A percentile compares a stretch with the other conserved stretches of the same genome.
Evolutionary conservation across 2,113 vertebrate genomes (phyloP).

Genomic region (Antennarius striatus): DNA sequence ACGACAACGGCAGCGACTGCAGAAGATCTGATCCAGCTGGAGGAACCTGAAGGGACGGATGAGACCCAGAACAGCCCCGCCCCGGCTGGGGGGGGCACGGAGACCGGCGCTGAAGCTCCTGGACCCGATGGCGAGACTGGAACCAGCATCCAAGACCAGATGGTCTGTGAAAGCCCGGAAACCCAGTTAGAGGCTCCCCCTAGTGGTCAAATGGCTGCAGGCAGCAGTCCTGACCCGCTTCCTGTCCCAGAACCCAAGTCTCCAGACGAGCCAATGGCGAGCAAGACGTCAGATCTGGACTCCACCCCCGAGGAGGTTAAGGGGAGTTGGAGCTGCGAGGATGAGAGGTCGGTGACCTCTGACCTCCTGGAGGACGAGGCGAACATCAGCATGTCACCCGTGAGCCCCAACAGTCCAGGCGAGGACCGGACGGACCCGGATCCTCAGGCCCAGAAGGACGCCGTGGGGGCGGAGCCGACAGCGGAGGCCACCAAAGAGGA

Average conservation of each 20-base stretch:
- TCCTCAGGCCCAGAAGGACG: not conserved
- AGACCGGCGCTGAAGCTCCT: slow-evolving; percentile 2
- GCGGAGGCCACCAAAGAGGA: slow-evolving; percentile 11
- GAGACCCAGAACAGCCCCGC: not conserved
- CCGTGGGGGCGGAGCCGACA: not conserved
- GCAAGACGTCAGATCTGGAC: slow-evolving; percentile 35
- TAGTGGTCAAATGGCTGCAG: slow-evolving; percentile 35
- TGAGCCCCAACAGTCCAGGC: not conserved
- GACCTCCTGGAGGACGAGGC: slow-evolving; percentile 15
- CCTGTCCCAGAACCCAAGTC: slow-evolving; percentile 15
- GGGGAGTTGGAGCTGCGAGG: not conserved
- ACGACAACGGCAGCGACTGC: not conserved
- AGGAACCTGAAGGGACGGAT: not conserved
- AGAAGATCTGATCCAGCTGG: not conserved
- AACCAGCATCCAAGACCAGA: not conserved
- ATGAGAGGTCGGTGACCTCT: slow-evolving; percentile 29
- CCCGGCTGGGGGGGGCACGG: not conserved
- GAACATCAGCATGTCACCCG: not conserved
- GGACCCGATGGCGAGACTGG: not conserved
- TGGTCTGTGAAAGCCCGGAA: not conserved
- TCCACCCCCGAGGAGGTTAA: slow-evolving; percentile 15
- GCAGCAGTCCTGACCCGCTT: not conserved
- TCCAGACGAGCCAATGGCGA: slow-evolving; percentile 26
- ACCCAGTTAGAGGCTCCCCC: slow-evolving; percentile 27
- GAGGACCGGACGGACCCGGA: slow-evolving; percentile 3